Evolutionary conservation across 92 coral and sea anemone genomes (phyloP), one percentile per base, ranked within the genome.

Genomic region (Porites cylindrica): DNA sequence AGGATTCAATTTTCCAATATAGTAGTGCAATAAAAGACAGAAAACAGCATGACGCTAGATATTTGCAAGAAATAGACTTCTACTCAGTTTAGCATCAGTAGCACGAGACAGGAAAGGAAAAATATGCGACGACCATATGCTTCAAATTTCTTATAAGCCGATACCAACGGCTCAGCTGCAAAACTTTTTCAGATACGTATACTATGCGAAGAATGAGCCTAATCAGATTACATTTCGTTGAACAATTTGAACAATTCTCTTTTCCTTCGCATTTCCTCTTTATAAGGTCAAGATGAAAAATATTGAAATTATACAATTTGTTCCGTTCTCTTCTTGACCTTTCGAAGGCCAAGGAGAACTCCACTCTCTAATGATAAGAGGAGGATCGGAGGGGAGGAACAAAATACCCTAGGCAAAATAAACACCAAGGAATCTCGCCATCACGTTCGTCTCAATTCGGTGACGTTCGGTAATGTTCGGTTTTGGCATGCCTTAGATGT

Each of bases 141-240:
- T 58, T 72, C 56, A 71, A 81, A 81, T 70, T 53, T 50, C 10
- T 38, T 38, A 24, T 68, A 82, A 82, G 78, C 86, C 63, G 86
- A 56, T 58, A 58, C 51, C 52, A 82, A 14, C 16, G 32, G 68
- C 53, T 59, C 60, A 70, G 86, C 86, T 70, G 78, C 14, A 51
- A 32, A 19, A 56, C 24, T 2, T 68, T 66, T 12, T 38, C 5
- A 69, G 47, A 3, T 82, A 82, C 69, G 64, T 4, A 14, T 32
- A 51, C 12, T 56, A 82, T 82, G 86, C 26, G 26, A 70, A 58
- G 43, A 38, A 82, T 82, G 51, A 9, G 10, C 16, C 18, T 70
- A 74, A 82, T 82, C 69, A 59, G 70, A 71, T 82, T 58, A 10
- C 58, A 38, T 54, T 38, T 7, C 24, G 19, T 26, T 13, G n/a